These are phyloP conservation scores for Bombus sylvicola DNA, from an alignment of 1,140 invertebrate genomes.

Conservation along the genomic window DNA sequence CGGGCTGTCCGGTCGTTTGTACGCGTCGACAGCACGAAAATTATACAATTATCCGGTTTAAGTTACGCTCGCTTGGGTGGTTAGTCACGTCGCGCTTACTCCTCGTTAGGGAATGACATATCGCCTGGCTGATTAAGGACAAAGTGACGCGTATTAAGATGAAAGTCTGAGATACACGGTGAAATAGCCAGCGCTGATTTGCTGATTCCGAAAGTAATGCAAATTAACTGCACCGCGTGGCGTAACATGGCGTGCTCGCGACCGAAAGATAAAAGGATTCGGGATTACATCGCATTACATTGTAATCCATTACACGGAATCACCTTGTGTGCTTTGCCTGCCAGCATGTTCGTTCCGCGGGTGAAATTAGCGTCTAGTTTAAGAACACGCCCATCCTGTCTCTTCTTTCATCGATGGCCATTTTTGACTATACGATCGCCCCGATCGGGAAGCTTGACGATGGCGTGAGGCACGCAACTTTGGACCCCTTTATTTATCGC, in stretches of 20 bases:
- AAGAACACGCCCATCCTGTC: not conserved
- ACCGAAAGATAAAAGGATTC: constrained; percentile 43
- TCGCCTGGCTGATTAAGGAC: constrained; percentile 23
- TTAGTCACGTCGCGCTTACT: not conserved
- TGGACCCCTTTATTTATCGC: not conserved
- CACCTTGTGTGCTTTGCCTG: constrained; percentile 25
- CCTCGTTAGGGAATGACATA: constrained; percentile 24
- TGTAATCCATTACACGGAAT: constrained; percentile 57
- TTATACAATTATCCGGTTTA: not conserved
- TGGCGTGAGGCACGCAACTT: not conserved
- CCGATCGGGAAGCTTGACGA: not conserved
- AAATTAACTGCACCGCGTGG: constrained; percentile 30
- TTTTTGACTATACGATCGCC: not conserved
- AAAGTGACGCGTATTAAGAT: constrained; percentile 30
- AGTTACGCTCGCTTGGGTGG: not conserved
- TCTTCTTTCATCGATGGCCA: not conserved
- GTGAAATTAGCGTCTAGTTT: constrained; percentile 20
- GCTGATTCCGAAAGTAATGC: constrained; percentile 43
- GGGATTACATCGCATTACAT: constrained; percentile 49
- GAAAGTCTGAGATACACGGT: constrained; percentile 22
- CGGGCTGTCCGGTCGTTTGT: not conserved
- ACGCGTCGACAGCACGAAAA: constrained; percentile 3
- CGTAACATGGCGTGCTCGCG: constrained; percentile 30
- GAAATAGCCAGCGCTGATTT: constrained; percentile 22
- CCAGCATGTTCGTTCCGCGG: not conserved